Conservation (phyloP, 2,797 vertebrate species). For the Lates japonicus region DNA sequence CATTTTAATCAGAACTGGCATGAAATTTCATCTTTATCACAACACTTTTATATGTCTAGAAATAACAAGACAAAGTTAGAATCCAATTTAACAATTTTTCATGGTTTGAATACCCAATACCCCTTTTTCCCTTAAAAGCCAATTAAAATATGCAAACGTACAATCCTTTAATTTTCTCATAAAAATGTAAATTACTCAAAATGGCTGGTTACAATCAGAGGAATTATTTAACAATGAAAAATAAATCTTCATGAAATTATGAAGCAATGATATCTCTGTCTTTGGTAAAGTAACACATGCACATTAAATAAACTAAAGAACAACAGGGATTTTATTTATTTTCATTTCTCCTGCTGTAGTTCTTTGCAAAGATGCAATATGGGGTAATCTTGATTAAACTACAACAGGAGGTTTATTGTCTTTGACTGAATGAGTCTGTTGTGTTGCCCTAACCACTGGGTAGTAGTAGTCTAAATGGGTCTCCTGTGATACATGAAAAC, state of each 20-base stretch:
- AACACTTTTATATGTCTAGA: conserved; percentile 68
- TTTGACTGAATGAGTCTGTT: conserved; percentile 32
- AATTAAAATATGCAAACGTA: conserved; percentile 82
- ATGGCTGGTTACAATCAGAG: conserved; percentile 67
- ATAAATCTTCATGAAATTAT: conserved; percentile 58
- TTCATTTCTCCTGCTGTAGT: conserved; percentile 20
- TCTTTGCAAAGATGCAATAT: conserved; percentile 35
- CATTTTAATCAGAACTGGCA: conserved; percentile 69
- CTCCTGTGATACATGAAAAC: conserved; percentile 46
- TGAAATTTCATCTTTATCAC: conserved; percentile 75
- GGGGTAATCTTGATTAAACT: conserved; percentile 24
- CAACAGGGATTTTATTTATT: conserved; percentile 12
- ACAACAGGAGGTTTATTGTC: conserved; percentile 42
- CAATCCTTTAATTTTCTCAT: conserved; percentile 85
- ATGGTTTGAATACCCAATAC: conserved; percentile 76
- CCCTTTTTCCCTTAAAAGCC: conserved; percentile 69
- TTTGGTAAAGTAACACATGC: conserved; percentile 26
- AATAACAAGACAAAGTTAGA: conserved; percentile 74
- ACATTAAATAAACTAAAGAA: conserved; percentile 14
- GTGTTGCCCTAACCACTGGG: conserved; percentile 19
- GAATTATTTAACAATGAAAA: conserved; percentile 69
- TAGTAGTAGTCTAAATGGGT: conserved; percentile 25
- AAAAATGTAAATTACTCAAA: conserved; percentile 85
- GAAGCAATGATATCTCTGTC: conserved; percentile 55
- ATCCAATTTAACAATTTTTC: conserved; percentile 81